Evolutionary conservation across 2,113 vertebrate genomes (phyloP).

Genomic region (Motacilla tschutschensis): DNA sequence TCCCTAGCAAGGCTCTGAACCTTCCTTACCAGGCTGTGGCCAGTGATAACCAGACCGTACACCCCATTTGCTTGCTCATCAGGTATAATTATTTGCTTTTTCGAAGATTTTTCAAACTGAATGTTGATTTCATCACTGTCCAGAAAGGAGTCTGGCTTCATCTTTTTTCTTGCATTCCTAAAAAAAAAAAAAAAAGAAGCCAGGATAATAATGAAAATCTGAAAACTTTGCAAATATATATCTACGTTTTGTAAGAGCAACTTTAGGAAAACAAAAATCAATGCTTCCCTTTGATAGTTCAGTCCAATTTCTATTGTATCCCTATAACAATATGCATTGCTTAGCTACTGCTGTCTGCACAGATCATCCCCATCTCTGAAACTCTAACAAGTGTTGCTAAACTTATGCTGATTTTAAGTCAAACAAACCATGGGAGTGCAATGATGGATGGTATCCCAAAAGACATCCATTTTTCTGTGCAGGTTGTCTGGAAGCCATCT

Average conservation of each 20-base stretch:
- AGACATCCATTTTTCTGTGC: background rate
- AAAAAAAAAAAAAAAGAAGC: background rate
- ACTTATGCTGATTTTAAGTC: background rate
- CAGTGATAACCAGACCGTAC: conserved; percentile 88
- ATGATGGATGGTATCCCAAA: background rate
- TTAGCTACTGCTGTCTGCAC: background rate
- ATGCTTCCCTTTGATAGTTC: background rate
- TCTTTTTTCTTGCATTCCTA: conserved; percentile 82
- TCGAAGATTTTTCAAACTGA: conserved; percentile 59
- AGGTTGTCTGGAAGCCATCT: background rate
- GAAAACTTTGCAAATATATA: background rate
- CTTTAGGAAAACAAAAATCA: background rate
- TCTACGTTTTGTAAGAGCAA: background rate
- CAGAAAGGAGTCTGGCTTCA: conserved; percentile 75
- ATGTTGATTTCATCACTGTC: conserved; percentile 63
- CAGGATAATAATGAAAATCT: background rate
- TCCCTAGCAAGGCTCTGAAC: background rate
- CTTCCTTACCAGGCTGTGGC: conserved; percentile 87
- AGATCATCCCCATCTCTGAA: background rate
- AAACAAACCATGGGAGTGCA: background rate
- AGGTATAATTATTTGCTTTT: conserved; percentile 34
- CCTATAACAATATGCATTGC: background rate
- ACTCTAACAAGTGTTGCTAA: background rate
- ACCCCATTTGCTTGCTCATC: conserved; percentile 83
- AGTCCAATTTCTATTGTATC: background rate